These are phyloP conservation scores for Chanos chanos DNA, from an alignment of 2,797 vertebrate species.

Conservation along the genomic window DNA sequence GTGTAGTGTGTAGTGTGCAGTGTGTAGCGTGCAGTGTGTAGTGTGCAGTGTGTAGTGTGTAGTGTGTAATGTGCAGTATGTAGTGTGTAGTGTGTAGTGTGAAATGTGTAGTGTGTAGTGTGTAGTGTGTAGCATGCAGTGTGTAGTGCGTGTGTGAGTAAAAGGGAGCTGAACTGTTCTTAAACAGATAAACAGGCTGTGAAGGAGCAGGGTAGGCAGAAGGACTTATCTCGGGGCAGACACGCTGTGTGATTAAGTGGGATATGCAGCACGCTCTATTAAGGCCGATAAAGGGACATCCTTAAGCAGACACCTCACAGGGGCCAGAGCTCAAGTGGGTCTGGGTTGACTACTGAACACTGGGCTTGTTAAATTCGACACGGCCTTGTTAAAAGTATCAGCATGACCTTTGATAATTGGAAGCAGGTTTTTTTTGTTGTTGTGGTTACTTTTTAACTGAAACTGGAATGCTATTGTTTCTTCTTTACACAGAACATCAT, in stretches of 20 bases:
- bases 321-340: constrained; percentile 41
- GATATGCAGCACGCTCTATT: constrained; percentile 47
- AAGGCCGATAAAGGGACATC: constrained; percentile 43
- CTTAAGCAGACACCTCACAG: constrained; percentile 35
- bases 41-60: constrained; percentile 34
- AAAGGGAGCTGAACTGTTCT: too few species aligned
- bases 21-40: constrained; percentile 31
- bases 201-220: constrained; percentile 24
- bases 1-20: constrained; percentile 33
- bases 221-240: constrained; percentile 43
- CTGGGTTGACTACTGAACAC: constrained; percentile 32
- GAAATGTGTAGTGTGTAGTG: constrained; percentile 31
- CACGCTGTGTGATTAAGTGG: constrained; percentile 42
- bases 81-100: constrained; percentile 30
- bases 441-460: neutral
- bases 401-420: constrained; percentile 22
- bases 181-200: constrained; percentile 25
- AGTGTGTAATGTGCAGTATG: constrained; percentile 9
- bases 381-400: constrained; percentile 45
- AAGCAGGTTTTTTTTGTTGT: constrained; percentile 10
- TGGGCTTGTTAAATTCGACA: constrained; percentile 47
- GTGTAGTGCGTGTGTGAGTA: constrained; percentile 1
- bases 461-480: too few species aligned
- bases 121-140: constrained; percentile 13
- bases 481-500: too few species aligned